Base-by-base conservation (phyloP, 64 coral and sea anemone genomes). In the Porites lutea region DNA sequence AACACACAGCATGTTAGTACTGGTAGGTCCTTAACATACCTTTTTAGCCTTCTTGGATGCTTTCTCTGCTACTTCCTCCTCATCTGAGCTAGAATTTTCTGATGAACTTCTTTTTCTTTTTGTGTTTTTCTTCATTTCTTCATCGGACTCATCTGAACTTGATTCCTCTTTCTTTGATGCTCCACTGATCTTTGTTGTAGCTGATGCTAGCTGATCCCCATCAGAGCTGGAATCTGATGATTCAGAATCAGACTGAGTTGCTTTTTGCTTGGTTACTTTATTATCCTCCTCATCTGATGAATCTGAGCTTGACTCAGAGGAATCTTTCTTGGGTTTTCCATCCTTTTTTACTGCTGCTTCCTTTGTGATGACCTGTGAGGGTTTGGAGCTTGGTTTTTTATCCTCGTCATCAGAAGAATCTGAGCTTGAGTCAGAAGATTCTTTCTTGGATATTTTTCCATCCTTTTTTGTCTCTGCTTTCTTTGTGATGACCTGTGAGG, bases 221-320 rank as follows among this genome's bases (percentile, higher is more conserved):
- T 70, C 69, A 64, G 55, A 63, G 47, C 66, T 62, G 10, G 51
- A 57, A 63, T 83, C 81, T 69, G 90, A 77, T 27, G 88, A 90
- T 16, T 58, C 67, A 58, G 70, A 74, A 43, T 90, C 75, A 0
- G 75, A 70, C 44, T 67, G 14, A 71, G 69, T n/a, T 8, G 55
- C 51, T 71, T 70, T 64, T 81, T 50, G 20, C 27, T 79, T 18
- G 44, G 37, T 51, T 11, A 14, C 54, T 50, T 22, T n/a, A 2
- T 15, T 65, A 57, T 74, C 65, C 55, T 64, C 62, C 3, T 77
- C 83, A 68, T 75, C 83, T 37, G 91, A 93, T 18, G 48, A 74
- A 52, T 92, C 90, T 79, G 90, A 92, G 48, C 59, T 93, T 3
- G 91, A 93, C 48, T 83, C 91, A 18, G 92, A 68, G 67, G 73